Evolutionary conservation across 2,888 invertebrate species (phyloP).

Genomic region (Hirtodrosophila duncani): DNA sequence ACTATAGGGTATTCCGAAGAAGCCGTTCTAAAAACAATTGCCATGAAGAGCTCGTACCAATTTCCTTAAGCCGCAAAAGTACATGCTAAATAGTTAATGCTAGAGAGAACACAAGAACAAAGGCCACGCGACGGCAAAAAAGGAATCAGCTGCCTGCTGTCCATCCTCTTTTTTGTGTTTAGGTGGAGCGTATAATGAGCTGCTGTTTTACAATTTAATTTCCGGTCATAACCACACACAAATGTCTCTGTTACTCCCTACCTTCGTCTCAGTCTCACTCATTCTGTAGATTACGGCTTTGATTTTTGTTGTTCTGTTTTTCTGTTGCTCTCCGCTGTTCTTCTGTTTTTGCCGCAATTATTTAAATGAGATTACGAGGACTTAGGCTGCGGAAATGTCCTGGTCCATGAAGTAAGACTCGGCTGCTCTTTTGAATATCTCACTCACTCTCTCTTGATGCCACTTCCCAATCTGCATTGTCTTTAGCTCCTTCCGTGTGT

Average conservation of each 20-base stretch:
- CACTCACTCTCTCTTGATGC: conserved; percentile 15
- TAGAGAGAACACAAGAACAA: not conserved
- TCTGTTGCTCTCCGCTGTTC: conserved; percentile 12
- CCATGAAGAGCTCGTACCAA: conserved; percentile 9
- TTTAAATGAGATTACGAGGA: conserved; percentile 69
- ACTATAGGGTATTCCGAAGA: too few relatives aligned
- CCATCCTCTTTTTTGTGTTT: conserved; percentile 23
- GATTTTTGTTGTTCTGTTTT: conserved; percentile 20
- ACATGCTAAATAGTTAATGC: conserved; percentile 15
- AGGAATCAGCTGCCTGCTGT: not conserved
- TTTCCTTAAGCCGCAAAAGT: conserved; percentile 28
- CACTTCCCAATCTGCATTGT: conserved; percentile 5
- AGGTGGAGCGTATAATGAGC: conserved; percentile 61
- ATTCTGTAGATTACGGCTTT: conserved; percentile 23
- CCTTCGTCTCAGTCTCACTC: conserved; percentile 6
- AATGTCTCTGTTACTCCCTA: conserved; percentile 12
- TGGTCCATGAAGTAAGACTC: conserved; percentile 34
- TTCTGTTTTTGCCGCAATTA: conserved; percentile 49
- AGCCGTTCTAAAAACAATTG: conserved; percentile 7
- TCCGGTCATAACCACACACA: conserved; percentile 42
- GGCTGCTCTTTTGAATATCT: conserved; percentile 35
- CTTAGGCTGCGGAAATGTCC: conserved; percentile 60
- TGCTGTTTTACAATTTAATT: conserved; percentile 72
- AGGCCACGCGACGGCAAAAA: not conserved
- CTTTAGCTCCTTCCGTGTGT: conserved; percentile 26